Conservation (phyloP, 2,113 vertebrate genomes). For the Cryptomyrus ogoouensis region DNA sequence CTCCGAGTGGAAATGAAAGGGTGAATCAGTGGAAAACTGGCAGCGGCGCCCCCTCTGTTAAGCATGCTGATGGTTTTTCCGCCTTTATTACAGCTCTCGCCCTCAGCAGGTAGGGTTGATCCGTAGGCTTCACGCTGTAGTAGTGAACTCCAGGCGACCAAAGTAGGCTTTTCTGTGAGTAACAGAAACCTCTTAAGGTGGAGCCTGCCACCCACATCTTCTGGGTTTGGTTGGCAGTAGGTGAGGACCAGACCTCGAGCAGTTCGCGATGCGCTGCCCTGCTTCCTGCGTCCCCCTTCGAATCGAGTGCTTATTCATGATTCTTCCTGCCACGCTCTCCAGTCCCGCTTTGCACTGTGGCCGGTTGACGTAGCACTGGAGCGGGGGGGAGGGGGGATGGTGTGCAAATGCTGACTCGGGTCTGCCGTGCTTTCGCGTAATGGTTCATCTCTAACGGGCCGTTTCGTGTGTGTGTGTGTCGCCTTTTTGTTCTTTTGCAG, state of each 20-base stretch:
- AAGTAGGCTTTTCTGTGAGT: background rate
- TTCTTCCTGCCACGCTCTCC: background rate
- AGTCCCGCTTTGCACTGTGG: background rate
- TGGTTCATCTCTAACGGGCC: background rate
- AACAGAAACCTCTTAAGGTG: background rate
- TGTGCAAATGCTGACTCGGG: too few relatives aligned
- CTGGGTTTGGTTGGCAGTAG: constrained; percentile 3
- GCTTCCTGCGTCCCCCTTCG: background rate
- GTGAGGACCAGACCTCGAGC: background rate
- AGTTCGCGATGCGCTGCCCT: background rate
- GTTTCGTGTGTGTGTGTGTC: background rate
- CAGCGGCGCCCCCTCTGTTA: background rate
- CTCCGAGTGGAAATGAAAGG: constrained; percentile 9
- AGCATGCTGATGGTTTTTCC: background rate
- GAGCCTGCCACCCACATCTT: constrained; percentile 1
- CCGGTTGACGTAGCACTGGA: background rate
- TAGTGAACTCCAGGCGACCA: background rate
- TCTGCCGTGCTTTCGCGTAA: background rate
- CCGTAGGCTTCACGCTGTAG: background rate
- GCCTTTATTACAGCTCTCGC: background rate
- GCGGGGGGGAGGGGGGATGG: background rate
- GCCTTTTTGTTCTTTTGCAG: constrained; percentile 60
- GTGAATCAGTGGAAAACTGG: constrained; percentile 10
- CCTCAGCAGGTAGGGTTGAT: background rate
- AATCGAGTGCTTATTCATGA: background rate